Evolutionary conservation across 2,113 vertebrate genomes (phyloP).

Genomic region (Nibea coibor): DNA sequence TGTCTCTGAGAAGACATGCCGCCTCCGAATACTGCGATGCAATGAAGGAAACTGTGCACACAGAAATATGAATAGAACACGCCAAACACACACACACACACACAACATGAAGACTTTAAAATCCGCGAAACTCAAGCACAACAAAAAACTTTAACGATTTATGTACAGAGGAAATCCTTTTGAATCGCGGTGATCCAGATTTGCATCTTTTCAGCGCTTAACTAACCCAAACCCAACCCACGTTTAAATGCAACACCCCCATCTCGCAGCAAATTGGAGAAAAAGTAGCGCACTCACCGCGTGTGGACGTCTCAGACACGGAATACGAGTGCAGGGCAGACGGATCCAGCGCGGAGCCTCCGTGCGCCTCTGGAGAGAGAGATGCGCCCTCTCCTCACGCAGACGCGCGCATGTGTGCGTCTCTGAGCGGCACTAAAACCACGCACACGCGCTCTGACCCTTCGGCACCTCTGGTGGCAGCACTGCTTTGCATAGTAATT

Average conservation of each 20-base stretch:
- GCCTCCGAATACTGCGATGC: not conserved
- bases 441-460: not conserved
- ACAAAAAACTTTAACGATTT: not conserved
- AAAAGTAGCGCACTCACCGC: slow-evolving; percentile 22
- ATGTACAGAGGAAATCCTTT: not conserved
- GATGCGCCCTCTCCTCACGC: slow-evolving; percentile 12
- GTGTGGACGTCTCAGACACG: not conserved
- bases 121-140: not conserved
- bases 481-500: not conserved
- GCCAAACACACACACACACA: not conserved
- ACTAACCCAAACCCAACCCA: not conserved
- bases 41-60: not conserved
- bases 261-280: not conserved
- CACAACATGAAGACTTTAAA: not conserved
- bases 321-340: not conserved
- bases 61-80: not conserved
- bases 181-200: not conserved
- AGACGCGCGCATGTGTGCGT: not conserved
- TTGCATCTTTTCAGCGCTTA: not conserved
- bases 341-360: slow-evolving; percentile 14
- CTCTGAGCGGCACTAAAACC: not conserved
- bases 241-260: not conserved
- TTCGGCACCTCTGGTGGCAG: not conserved
- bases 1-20: not conserved
- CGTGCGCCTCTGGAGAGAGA: slow-evolving; percentile 42